These are phyloP conservation scores for Macaria notata DNA, from an alignment of 2,888 invertebrate species.

Conservation along the genomic window DNA sequence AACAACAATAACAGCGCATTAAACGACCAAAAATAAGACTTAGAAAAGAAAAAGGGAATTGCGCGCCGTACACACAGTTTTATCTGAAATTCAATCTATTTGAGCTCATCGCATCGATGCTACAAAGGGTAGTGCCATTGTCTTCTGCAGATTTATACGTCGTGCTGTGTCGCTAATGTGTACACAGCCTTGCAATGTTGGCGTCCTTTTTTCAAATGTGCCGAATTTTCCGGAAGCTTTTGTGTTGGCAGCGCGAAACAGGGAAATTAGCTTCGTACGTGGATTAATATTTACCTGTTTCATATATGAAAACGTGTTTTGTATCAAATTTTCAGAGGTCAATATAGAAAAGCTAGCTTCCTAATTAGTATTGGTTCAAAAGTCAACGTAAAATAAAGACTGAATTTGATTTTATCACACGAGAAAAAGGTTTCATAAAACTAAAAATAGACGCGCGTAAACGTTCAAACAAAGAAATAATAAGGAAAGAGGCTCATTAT, in stretches of 20 bases:
- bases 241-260: constrained; percentile 14
- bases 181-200: constrained; percentile 66
- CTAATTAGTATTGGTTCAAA: too few relatives aligned
- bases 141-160: constrained; percentile 73
- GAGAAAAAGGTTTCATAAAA: too few relatives aligned
- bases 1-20: constrained; percentile 38
- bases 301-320: background rate
- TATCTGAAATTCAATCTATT: constrained; percentile 79
- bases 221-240: constrained; percentile 44
- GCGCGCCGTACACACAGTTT: constrained; percentile 60
- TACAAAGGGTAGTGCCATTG: constrained; percentile 76
- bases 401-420: too few relatives aligned
- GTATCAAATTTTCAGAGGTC: too few relatives aligned
- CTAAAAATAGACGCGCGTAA: constrained; percentile 15
- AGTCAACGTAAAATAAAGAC: too few relatives aligned
- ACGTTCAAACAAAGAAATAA: constrained; percentile 1
- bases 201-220: constrained; percentile 53
- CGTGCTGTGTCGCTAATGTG: constrained; percentile 74
- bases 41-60: constrained; percentile 56
- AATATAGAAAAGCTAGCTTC: too few relatives aligned
- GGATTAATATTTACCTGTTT: background rate
- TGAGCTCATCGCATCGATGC: constrained; percentile 72
- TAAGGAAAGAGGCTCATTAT: background rate
- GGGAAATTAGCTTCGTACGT: too few relatives aligned
- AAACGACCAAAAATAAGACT: constrained; percentile 39